Base-by-base conservation (phyloP, 2,888 invertebrate genomes). In the Pristionchus exspectatus region DNA sequence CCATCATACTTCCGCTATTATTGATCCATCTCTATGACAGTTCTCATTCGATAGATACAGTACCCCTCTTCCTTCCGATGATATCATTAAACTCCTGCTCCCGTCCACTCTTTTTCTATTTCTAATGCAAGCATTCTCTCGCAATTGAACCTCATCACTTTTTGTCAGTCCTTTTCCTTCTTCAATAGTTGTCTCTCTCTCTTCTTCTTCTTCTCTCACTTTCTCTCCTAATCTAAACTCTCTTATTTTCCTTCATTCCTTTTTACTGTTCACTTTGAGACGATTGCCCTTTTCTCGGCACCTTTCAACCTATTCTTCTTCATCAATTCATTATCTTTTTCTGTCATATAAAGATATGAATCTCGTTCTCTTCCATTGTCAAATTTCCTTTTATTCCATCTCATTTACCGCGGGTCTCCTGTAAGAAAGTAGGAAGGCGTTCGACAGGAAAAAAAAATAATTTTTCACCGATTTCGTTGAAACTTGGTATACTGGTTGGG, bases 231-330 rank as follows among this genome's bases (percentile, higher is more conserved):
- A 0, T 56, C 84, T 84, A 24, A 24, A 24, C 27, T 77, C 77
- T 77, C 77, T 10, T 30, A 38, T n/a, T 77, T 77, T 44, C 9
- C 77, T 10, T 77, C 44, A 21, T 77, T 44, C 44, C 77, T 77
- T 16, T 27, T 77, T 44, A 44, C 24, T 0, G 44, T 77, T 77
- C 77, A 44, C 44, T 44, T 44, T 77, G 24, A 77, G 77, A 44
- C 24, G 77, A 77, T 44, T 77, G 77, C 44, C 77, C 77, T 44
- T 77, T 77, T 77, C 77, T 77, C 77, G 77, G 77, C 77, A 77
- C 77, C 77, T 77, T 77, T 77, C 38, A 77, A 77, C 77, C 77
- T 38, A 77, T 77, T 77, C 38, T 77, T 77, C 77, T 9, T 12
- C 44, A 77, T n/a, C 77, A 24, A 77, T 44, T 77, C 77, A 77